Conservation (phyloP, 2,797 vertebrate species). For the Lagodon rhomboides region DNA sequence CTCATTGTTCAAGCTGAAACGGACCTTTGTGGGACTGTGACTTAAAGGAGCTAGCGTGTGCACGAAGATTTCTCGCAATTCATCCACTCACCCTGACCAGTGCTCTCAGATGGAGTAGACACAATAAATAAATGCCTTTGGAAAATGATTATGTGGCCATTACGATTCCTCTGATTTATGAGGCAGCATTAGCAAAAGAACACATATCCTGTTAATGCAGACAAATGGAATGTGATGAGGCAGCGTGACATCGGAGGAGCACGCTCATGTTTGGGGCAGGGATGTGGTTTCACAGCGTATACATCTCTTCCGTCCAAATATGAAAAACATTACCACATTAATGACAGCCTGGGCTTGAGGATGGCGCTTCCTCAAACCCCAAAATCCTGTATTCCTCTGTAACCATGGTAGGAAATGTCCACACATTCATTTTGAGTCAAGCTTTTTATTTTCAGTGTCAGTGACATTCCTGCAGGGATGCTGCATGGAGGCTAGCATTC, state of each 20-base stretch:
- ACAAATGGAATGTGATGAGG: slow-evolving; percentile 63
- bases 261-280: slow-evolving; percentile 59
- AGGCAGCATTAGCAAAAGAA: slow-evolving; percentile 35
- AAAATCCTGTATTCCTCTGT: slow-evolving; percentile 63
- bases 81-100: slow-evolving; percentile 12
- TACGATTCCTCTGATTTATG: slow-evolving; percentile 40
- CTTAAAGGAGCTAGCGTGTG: slow-evolving; percentile 19
- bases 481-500: slow-evolving; percentile 41
- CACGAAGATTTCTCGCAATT: slow-evolving; percentile 13
- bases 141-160: slow-evolving; percentile 33
- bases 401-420: slow-evolving; percentile 69
- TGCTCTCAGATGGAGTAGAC: background rate
- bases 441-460: slow-evolving; percentile 65
- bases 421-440: slow-evolving; percentile 58
- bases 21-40: slow-evolving; percentile 19
- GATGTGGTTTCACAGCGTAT: slow-evolving; percentile 76
- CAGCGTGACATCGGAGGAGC: slow-evolving; percentile 58
- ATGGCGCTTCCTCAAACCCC: slow-evolving; percentile 73
- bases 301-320: slow-evolving; percentile 71
- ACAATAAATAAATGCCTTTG: slow-evolving; percentile 20
- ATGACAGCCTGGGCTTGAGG: slow-evolving; percentile 70
- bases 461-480: slow-evolving; percentile 57
- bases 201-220: slow-evolving; percentile 43
- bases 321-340: slow-evolving; percentile 80
- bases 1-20: slow-evolving; percentile 7